These are phyloP conservation scores for Porites lutea DNA, from an alignment of 64 coral and sea anemone genomes.

Conservation along the genomic window DNA sequence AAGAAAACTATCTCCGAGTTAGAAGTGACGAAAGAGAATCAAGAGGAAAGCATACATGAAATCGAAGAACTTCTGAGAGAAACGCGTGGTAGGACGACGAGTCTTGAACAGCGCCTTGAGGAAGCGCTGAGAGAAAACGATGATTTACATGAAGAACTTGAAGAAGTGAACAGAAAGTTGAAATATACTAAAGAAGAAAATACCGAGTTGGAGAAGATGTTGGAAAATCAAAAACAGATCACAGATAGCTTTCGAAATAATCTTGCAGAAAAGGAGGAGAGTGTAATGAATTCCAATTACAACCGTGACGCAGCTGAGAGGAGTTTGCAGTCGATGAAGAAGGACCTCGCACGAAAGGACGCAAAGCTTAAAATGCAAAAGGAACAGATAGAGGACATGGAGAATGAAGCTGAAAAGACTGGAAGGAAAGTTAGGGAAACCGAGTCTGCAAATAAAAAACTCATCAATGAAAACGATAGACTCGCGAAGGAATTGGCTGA, in stretches of 20 bases:
- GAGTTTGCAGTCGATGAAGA: constrained; percentile 74
- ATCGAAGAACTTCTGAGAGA: constrained; percentile 78
- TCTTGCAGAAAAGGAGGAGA: constrained; percentile 67
- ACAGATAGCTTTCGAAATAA: constrained; percentile 79
- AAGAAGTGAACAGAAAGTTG: constrained; percentile 73
- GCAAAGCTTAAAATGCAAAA: constrained; percentile 63
- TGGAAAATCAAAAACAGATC: constrained; percentile 79
- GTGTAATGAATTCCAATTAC: constrained; percentile 72
- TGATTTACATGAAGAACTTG: constrained; percentile 62
- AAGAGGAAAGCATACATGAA: constrained; percentile 75
- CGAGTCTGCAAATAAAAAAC: constrained; percentile 65
- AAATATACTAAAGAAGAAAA: constrained; percentile 70
- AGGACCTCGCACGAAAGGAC: constrained; percentile 80
- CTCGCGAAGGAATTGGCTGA: constrained; percentile 74
- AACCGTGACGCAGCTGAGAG: constrained; percentile 72
- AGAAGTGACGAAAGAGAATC: constrained; percentile 68
- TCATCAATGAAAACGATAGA: constrained; percentile 74
- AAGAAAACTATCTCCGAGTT: constrained; percentile 82
- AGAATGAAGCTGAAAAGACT: constrained; percentile 66
- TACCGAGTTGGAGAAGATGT: constrained; percentile 76
- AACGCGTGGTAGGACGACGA: constrained; percentile 42
- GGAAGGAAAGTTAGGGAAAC: constrained; percentile 80
- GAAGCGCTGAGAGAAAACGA: constrained; percentile 48
- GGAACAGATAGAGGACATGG: constrained; percentile 74
- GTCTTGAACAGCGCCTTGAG: constrained; percentile 73